Conservation (phyloP, 2,888 invertebrate genomes). For the Drosophila formosana region DNA sequence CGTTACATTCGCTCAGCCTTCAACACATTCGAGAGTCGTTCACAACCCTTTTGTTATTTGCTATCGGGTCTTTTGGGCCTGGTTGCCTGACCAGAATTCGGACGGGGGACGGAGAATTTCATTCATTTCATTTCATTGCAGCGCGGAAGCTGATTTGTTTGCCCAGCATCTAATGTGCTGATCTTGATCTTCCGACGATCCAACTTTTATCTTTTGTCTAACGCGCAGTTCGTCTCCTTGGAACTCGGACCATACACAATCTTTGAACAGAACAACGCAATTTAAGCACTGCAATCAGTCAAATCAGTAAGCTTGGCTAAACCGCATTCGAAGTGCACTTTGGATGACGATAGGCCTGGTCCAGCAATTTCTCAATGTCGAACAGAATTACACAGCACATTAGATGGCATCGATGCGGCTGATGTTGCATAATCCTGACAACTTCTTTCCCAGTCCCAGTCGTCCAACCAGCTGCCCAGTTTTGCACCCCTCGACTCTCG, state of each 20-base stretch:
- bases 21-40: constrained; percentile 55
- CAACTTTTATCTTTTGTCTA: constrained; percentile 31
- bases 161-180: constrained; percentile 51
- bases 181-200: constrained; percentile 46
- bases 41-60: constrained; percentile 63
- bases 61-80: neutral
- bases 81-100: constrained; percentile 57
- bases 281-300: constrained; percentile 59
- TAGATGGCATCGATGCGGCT: constrained; percentile 64
- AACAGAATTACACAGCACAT: constrained; percentile 71
- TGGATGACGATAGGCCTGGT: constrained; percentile 34
- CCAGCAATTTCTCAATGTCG: constrained; percentile 76
- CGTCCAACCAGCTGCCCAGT: constrained; percentile 50
- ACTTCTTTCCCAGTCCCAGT: constrained; percentile 42
- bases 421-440: constrained; percentile 67
- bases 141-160: constrained; percentile 35
- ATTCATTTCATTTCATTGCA: constrained; percentile 40
- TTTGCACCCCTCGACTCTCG: constrained; percentile 54
- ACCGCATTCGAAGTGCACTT: constrained; percentile 45
- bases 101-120: constrained; percentile 52
- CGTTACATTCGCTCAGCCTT: constrained; percentile 68
- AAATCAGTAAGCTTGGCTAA: constrained; percentile 46
- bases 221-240: constrained; percentile 63
- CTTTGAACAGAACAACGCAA: constrained; percentile 36
- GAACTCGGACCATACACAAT: constrained; percentile 44